These are phyloP conservation scores for Phyto melanocephala DNA, from an alignment of 2,888 invertebrate species.

Conservation along the genomic window DNA sequence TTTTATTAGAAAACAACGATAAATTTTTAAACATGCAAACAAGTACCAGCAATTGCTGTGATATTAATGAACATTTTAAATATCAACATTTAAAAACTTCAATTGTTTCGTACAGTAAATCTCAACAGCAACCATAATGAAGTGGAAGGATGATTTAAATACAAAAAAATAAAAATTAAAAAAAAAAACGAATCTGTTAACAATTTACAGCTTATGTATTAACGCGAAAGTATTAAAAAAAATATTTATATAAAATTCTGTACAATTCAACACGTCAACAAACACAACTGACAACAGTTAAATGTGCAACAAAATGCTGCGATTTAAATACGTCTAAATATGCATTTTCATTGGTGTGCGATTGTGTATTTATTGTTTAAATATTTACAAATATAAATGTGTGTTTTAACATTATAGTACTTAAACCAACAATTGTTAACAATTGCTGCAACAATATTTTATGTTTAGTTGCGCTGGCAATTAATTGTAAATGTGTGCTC, in stretches of 20 bases:
- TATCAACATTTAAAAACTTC: too few relatives aligned
- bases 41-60: too few relatives aligned
- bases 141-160: neutral
- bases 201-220: slow-evolving; percentile 3
- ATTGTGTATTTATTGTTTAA: slow-evolving; percentile 35
- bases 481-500: slow-evolving; percentile 74
- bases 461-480: slow-evolving; percentile 73
- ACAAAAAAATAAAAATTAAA: neutral
- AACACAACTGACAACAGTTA: slow-evolving; percentile 61
- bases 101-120: too few relatives aligned
- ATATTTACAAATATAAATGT: slow-evolving; percentile 30
- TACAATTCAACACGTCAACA: slow-evolving; percentile 61
- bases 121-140: neutral
- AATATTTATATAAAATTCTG: slow-evolving; percentile 27
- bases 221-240: slow-evolving; percentile 39
- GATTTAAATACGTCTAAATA: slow-evolving; percentile 49
- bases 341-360: slow-evolving; percentile 12
- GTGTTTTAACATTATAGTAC: slow-evolving; percentile 50
- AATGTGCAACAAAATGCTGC: slow-evolving; percentile 57
- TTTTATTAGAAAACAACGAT: too few relatives aligned
- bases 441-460: slow-evolving; percentile 67
- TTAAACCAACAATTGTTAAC: slow-evolving; percentile 67
- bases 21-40: too few relatives aligned
- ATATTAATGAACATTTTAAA: too few relatives aligned
- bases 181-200: neutral